Percentiles rank a stretch among this genome's conserved stretches.
phyloP scores from a whole-genome alignment of 2,113 vertebrate genomes.

The Semicossyphus pulcher region DNA sequence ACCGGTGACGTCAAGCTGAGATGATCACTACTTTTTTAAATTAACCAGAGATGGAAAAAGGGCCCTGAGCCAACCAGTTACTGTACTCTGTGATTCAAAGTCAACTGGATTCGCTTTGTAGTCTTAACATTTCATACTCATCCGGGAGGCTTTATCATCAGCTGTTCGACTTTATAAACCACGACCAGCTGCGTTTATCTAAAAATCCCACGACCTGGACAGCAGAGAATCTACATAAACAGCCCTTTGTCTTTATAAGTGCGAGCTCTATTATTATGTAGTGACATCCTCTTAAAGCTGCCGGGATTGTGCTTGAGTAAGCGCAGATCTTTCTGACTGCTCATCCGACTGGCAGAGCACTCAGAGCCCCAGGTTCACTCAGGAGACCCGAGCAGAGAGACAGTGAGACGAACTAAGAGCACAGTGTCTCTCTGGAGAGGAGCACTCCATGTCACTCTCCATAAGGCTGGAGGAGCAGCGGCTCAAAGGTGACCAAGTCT shows the following conservation, averaged over 20 bases:
- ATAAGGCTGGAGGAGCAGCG: constrained; percentile 7
- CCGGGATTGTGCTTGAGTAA: constrained; percentile 29
- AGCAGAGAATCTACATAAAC: constrained; percentile 1
- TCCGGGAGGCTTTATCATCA: constrained; percentile 9
- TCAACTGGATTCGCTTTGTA: constrained; percentile 34
- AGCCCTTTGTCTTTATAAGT: not conserved
- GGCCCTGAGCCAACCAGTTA: constrained; percentile 53
- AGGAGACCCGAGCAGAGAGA: constrained; percentile 19
- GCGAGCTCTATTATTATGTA: not conserved
- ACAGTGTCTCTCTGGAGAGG: constrained; percentile 28
- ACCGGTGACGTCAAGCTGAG: constrained; percentile 51
- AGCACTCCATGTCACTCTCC: constrained; percentile 29
- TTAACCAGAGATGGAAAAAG: constrained; percentile 75
- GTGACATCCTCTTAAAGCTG: constrained; percentile 28
- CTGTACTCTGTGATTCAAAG: constrained; percentile 15
- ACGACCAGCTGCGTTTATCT: not conserved
- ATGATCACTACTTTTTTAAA: constrained; percentile 43
- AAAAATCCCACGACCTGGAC: not conserved
- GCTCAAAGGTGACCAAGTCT: constrained; percentile 24
- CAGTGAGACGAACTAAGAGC: constrained; percentile 32
- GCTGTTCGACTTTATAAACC: not conserved
- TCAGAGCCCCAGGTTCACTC: constrained; percentile 42
- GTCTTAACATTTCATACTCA: constrained; percentile 28
- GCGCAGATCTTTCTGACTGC: constrained; percentile 39
- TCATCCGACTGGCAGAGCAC: constrained; percentile 41